Percentiles rank a stretch among this genome's conserved stretches.
Evolutionary conservation across 2,797 vertebrate genomes (phyloP).

Genomic region (Sebastes iracundus): DNA sequence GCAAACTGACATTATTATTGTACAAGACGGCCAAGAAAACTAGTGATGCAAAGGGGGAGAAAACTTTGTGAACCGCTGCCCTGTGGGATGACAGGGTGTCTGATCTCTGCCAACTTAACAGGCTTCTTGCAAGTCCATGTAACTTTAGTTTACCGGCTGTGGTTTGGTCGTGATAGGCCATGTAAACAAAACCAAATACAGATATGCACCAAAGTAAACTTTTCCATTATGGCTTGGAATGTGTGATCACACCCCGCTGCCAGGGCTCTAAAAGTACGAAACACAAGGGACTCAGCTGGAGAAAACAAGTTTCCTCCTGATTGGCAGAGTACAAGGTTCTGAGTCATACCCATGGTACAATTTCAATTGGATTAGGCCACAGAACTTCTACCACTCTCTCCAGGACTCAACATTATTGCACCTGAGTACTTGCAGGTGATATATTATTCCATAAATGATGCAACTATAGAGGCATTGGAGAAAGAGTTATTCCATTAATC

Average conservation of each 20-base stretch:
- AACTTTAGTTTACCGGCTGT: background rate
- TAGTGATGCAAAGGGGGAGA: background rate
- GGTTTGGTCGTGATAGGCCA: background rate
- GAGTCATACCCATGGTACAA: constrained; percentile 6
- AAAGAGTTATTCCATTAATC: background rate
- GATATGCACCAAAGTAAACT: background rate
- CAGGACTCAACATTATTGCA: background rate
- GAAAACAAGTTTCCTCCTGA: background rate
- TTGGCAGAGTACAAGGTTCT: background rate
- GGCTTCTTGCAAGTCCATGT: background rate
- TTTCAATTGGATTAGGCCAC: background rate
- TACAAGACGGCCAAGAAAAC: background rate
- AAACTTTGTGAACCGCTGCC: background rate
- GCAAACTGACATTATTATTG: background rate
- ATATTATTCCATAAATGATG: constrained; percentile 35
- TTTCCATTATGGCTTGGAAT: background rate
- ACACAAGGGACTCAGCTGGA: background rate
- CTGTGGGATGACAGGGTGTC: background rate
- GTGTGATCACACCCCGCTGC: constrained; percentile 16
- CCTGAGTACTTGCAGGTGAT: constrained; percentile 12
- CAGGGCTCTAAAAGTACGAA: constrained; percentile 1
- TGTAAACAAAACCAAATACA: background rate
- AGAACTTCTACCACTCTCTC: background rate
- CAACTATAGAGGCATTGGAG: background rate
- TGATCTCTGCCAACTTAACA: background rate